Base-by-base conservation (phyloP, 2,797 vertebrate genomes). In the Spinus olivaceus region DNA sequence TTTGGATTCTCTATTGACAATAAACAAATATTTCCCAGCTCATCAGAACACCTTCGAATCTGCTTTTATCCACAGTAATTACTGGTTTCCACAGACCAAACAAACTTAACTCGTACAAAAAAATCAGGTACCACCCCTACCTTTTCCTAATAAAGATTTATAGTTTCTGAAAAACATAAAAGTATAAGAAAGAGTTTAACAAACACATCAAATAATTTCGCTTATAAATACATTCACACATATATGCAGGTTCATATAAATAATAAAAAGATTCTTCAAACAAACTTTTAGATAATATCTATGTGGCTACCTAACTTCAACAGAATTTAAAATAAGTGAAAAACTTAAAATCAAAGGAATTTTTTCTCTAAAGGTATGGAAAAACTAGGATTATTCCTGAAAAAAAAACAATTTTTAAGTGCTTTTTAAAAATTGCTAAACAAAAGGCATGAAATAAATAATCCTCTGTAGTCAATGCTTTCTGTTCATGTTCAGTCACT, bases 261-360 rank as follows among this genome's bases (percentile, higher is more conserved):
- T 32, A 61, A 84, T 3, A 3, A 56, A 71, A 72, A 24, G 7
- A 67, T 8, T 71, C 22, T 21, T 39, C 27, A 42, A 70, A 51
- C 4, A 16, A 2, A 4, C 0, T 60, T 73, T 32, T 20, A 41
- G 24, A 83, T 32, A 9, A 53, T 0, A 3, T 10, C 20, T 54
- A 3, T 5, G 5, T 22, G 28, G 9, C 3, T 41, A 66, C 16
- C 2, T 24, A 64, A 59, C 6, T 37, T 67, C 18, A 73, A n/a
- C 5, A 44, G 6, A 20, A 73, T 50, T 72, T 80, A 77, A 33
- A 87, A 47, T 35, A 42, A 65, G 2, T 27, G 23, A 81, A 69
- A 86, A 41, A 49, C 2, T 44, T 3, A 59, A 64, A 73, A 64
- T 18, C 18, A 59, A 28, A 71, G 69, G 0, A 79, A 50, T 7